phyloP scores from a whole-genome alignment of 2,888 invertebrate species.

The Timema cristinae region DNA sequence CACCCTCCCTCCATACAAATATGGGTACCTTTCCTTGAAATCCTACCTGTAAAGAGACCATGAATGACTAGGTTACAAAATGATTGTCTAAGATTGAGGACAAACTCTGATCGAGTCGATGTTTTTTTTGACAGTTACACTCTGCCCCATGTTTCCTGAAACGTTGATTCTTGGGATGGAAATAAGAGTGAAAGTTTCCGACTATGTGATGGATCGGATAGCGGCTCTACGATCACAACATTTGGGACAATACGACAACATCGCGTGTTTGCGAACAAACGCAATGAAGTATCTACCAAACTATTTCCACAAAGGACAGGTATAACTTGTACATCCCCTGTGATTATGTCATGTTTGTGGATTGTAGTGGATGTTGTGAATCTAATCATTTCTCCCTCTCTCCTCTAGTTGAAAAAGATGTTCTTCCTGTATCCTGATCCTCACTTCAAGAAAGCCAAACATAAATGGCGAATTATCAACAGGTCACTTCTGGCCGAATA shows the following conservation, averaged over 20 bases:
- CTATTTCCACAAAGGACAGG: conserved; percentile 92
- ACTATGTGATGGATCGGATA: conserved; percentile 95
- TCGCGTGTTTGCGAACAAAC: conserved; percentile 92
- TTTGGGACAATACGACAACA: conserved; percentile 79
- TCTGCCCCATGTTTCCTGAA: conserved; percentile 88
- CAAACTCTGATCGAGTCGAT: conserved; percentile 13
- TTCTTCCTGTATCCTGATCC: conserved; percentile 99
- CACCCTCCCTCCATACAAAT: too few species aligned
- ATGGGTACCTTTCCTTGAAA: too few species aligned
- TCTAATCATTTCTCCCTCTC: conserved; percentile 25
- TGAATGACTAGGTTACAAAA: too few species aligned
- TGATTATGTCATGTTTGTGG: neutral
- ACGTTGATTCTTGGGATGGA: conserved; percentile 91
- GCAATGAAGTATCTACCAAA: conserved; percentile 99
- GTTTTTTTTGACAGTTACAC: conserved; percentile 59
- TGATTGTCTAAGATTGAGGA: neutral
- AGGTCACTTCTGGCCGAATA: conserved; percentile 91
- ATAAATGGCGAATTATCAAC: conserved; percentile 99
- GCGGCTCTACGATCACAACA: conserved; percentile 74
- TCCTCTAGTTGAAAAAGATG: conserved; percentile 83
- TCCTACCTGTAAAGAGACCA: too few species aligned
- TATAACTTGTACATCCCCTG: conserved; percentile 41
- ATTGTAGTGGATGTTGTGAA: neutral
- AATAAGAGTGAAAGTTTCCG: conserved; percentile 96
- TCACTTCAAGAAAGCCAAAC: conserved; percentile 97